Evolutionary conservation across 2,797 vertebrate species (phyloP).

Genomic region (Xenentodon cancila): DNA sequence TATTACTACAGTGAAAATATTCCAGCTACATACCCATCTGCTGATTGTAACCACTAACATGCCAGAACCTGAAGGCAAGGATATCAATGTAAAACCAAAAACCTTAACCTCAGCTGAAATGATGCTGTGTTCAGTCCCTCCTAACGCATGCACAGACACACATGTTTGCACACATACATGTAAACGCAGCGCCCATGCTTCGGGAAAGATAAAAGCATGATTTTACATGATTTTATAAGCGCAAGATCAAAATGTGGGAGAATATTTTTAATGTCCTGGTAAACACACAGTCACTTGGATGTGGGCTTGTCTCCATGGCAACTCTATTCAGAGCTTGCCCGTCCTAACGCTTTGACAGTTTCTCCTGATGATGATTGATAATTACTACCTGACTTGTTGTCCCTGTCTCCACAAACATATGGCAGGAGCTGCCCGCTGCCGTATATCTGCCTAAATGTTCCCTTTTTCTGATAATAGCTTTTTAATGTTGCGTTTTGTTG

Average conservation of each 20-base stretch:
- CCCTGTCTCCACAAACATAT: slow-evolving; percentile 75
- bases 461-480: slow-evolving; percentile 79
- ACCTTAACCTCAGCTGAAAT: slow-evolving; percentile 54
- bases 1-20: slow-evolving; percentile 44
- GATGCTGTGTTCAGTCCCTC: slow-evolving; percentile 31
- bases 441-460: slow-evolving; percentile 74
- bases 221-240: slow-evolving; percentile 54
- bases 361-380: slow-evolving; percentile 82
- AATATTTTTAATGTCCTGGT: slow-evolving; percentile 74
- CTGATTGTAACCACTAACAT: slow-evolving; percentile 47
- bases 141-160: slow-evolving; percentile 1
- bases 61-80: slow-evolving; percentile 37
- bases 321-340: slow-evolving; percentile 68
- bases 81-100: slow-evolving; percentile 49
- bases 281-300: slow-evolving; percentile 69
- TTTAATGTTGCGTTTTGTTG: slow-evolving; percentile 80
- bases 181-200: slow-evolving; percentile 12
- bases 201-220: slow-evolving; percentile 31
- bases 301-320: slow-evolving; percentile 79
- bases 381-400: slow-evolving; percentile 81
- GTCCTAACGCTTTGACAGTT: slow-evolving; percentile 67
- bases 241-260: slow-evolving; percentile 63
- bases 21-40: slow-evolving; percentile 48
- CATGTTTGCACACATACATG: not conserved
- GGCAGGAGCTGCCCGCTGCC: slow-evolving; percentile 66